Base-by-base conservation (phyloP, 1,140 invertebrate species). In the Armadillidium nasatum region DNA sequence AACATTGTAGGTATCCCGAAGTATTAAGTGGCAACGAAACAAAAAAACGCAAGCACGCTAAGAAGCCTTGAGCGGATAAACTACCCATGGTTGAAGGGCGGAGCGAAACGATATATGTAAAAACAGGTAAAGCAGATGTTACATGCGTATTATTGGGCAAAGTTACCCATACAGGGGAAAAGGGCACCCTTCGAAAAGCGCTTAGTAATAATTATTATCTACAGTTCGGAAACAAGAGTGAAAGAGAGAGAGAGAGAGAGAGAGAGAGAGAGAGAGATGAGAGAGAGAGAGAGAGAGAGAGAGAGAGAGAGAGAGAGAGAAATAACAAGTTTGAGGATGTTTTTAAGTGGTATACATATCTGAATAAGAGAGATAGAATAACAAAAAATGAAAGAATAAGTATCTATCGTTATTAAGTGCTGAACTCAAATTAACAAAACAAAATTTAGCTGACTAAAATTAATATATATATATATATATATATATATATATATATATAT, bases 1-100 rank as follows among this genome's bases (percentile, higher is more conserved):
- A 71, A 71, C 69, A 71, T 71, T 71, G 69, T 71, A 15, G 69
- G 69, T 33, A 71, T 21, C 69, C 69, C 69, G 22, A 71, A 71
- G 69, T 33, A 71, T 71, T 71, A 71, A 71, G 69, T 71, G 69
- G 22, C 13, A 9, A n/a, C n/a, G 22, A 71, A 44, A 71, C 69
- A 71, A 71, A 71, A 70, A 71, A 71, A 22, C 43, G 15, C 21
- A 23, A 23, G n/a, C 22, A 23, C 13, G 69, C 22, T 71, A 23
- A 71, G 69, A 44, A 23, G 69, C 69, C 50, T 19, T 60, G 50
- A 60, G 50, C 50, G 50, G 50, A 60, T 60, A 60, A 60, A 19
- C 50, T 19, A 19, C 19, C 50, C 50, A 19, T 13, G 50, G 11
- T 60, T 19, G 19, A 60, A 13, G 33, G 33, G 50, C 50, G 19